Evolutionary conservation across 2,888 invertebrate species (phyloP).

Genomic region (Drosophila nigricruria): DNA sequence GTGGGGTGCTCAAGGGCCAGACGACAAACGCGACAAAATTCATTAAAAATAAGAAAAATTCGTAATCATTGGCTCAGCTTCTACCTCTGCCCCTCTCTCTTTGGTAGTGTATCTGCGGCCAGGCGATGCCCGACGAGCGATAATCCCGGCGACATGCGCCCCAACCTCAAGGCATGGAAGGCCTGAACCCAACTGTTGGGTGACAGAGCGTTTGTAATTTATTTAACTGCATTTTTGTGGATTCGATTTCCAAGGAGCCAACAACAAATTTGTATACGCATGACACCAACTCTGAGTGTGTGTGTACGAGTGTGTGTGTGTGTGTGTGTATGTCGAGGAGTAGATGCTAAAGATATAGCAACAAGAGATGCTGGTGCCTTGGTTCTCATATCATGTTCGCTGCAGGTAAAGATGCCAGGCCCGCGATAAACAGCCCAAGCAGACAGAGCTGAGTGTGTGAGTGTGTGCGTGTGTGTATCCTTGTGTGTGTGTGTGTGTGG

Average conservation of each 20-base stretch:
- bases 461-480: conserved; percentile 33
- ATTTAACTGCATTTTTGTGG: conserved; percentile 82
- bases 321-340: conserved; percentile 30
- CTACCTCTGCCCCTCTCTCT: neutral
- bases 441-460: neutral
- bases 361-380: conserved; percentile 70
- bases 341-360: conserved; percentile 72
- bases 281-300: conserved; percentile 25
- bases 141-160: conserved; percentile 77
- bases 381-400: conserved; percentile 59
- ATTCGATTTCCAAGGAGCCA: conserved; percentile 75
- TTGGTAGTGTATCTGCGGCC: neutral
- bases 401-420: conserved; percentile 71
- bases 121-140: conserved; percentile 68
- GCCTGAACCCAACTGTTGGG: conserved; percentile 56
- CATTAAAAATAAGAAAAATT: conserved; percentile 61
- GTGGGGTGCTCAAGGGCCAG: neutral
- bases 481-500: conserved; percentile 43
- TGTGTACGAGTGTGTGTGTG: conserved; percentile 14
- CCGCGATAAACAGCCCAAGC: conserved; percentile 56
- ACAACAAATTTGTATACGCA: conserved; percentile 72
- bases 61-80: conserved; percentile 48
- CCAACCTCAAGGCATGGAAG: conserved; percentile 33
- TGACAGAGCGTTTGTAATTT: conserved; percentile 81
- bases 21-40: conserved; percentile 57